Evolutionary conservation across 2,888 invertebrate species (phyloP).

Genomic region (Calameuta idolon): DNA sequence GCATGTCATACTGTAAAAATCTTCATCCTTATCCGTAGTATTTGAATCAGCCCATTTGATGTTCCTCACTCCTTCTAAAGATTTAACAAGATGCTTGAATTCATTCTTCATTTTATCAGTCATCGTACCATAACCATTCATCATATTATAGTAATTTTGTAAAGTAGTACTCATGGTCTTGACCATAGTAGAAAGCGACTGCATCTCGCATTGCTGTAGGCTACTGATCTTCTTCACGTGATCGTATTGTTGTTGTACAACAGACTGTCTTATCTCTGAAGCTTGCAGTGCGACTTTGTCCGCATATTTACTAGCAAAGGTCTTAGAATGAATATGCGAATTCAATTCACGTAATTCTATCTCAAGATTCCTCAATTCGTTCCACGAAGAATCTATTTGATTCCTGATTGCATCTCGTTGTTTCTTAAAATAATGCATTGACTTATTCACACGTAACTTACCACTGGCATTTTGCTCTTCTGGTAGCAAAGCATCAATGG

Average conservation of each 20-base stretch:
- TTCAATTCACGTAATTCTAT: conserved; percentile 41
- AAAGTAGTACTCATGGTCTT: conserved; percentile 70
- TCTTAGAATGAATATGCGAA: conserved; percentile 41
- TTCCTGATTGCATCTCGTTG: conserved; percentile 55
- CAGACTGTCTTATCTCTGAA: conserved; percentile 51
- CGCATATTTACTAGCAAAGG: conserved; percentile 37
- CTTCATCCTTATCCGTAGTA: conserved; percentile 42
- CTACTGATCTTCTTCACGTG: conserved; percentile 66
- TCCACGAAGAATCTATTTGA: conserved; percentile 55
- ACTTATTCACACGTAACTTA: conserved; percentile 59
- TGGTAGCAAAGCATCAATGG: conserved; percentile 34
- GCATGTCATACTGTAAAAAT: conserved; percentile 53
- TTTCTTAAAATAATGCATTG: conserved; percentile 55
- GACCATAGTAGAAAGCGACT: conserved; percentile 69
- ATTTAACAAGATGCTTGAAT: conserved; percentile 72
- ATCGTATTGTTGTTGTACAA: conserved; percentile 63
- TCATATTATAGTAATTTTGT: conserved; percentile 71
- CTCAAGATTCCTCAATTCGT: conserved; percentile 52
- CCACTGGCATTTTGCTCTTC: conserved; percentile 61
- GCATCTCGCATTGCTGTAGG: conserved; percentile 70
- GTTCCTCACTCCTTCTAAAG: conserved; percentile 72
- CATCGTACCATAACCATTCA: conserved; percentile 72
- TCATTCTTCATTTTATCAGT: conserved; percentile 71
- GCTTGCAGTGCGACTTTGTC: conserved; percentile 40
- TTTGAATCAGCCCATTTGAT: conserved; percentile 73